Conservation (phyloP, 1,140 invertebrate genomes). For the Zaprionus kolodkinae region DNA sequence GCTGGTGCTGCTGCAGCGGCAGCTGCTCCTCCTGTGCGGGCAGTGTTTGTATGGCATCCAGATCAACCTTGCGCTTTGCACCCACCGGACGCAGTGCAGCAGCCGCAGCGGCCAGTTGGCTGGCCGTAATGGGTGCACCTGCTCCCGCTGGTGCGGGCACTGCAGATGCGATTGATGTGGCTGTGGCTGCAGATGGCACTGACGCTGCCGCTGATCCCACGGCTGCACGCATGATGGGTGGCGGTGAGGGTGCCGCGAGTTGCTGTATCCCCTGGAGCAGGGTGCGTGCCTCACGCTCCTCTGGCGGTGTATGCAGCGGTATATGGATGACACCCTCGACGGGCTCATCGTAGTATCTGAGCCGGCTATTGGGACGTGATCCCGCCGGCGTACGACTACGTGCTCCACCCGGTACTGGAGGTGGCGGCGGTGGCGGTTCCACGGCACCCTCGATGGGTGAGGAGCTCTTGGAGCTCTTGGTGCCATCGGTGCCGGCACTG, state of each 20-base stretch:
- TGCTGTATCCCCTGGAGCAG: conserved; percentile 73
- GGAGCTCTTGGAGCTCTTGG: conserved; percentile 78
- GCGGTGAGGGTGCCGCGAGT: conserved; percentile 63
- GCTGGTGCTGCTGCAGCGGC: conserved; percentile 52
- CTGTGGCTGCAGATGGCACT: not conserved
- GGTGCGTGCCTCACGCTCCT: conserved; percentile 85
- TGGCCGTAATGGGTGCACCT: conserved; percentile 60
- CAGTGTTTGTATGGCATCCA: conserved; percentile 79
- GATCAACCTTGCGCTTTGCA: conserved; percentile 55
- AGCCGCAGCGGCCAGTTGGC: conserved; percentile 61
- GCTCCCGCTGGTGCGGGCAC: conserved; percentile 21
- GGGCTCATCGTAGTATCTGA: conserved; percentile 87
- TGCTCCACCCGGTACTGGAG: conserved; percentile 53
- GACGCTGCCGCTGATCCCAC: not conserved
- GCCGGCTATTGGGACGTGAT: conserved; percentile 65
- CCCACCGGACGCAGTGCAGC: conserved; percentile 65
- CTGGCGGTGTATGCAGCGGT: conserved; percentile 88
- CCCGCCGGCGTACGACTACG: conserved; percentile 61
- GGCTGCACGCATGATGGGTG: conserved; percentile 37
- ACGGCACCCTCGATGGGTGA: conserved; percentile 72
- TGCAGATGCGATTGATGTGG: not conserved
- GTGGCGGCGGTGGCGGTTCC: conserved; percentile 59
- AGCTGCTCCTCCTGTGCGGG: conserved; percentile 64
- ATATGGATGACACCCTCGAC: conserved; percentile 87
- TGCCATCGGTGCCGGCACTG: conserved; percentile 60